A percentile compares a stretch with the other conserved stretches of the same genome.
phyloP scores from a whole-genome alignment of 2,888 invertebrate genomes.

The Lagria hirta region DNA sequence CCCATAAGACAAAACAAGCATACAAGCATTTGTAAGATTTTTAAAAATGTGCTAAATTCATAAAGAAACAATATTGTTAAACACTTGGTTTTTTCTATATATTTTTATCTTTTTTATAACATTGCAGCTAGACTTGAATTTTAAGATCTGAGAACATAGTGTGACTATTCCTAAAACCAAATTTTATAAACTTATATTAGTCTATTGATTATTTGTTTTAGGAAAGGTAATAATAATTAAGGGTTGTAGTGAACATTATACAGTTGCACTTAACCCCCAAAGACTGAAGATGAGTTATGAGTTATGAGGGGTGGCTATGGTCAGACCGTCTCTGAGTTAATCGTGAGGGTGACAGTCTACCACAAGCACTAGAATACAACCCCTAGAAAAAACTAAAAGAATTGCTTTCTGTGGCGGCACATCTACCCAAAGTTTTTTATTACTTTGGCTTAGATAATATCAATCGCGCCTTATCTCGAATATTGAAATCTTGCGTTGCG shows the following conservation, averaged over 20 bases:
- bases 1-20: too few relatives aligned
- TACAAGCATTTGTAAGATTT: too few relatives aligned
- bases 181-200: too few relatives aligned
- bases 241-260: conserved; percentile 19
- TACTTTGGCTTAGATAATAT: conserved; percentile 9
- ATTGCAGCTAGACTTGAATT: too few relatives aligned
- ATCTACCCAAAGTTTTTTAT: conserved; percentile 28
- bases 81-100: too few relatives aligned
- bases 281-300: conserved; percentile 29
- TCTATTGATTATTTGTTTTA: conserved; percentile 11
- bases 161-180: too few relatives aligned
- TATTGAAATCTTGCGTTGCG: too few relatives aligned
- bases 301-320: conserved; percentile 31
- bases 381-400: conserved; percentile 33
- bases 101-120: too few relatives aligned
- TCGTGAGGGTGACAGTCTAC: conserved; percentile 35
- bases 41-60: too few relatives aligned
- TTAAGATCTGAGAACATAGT: too few relatives aligned
- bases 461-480: conserved; percentile 5
- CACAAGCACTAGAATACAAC: conserved; percentile 19
- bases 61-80: too few relatives aligned
- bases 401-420: conserved; percentile 27
- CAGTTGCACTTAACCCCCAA: conserved; percentile 17
- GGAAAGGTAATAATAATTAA: conserved; percentile 24
- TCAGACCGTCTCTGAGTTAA: conserved; percentile 34